phyloP scores from a whole-genome alignment of 1,140 invertebrate genomes.

The Drosophila neocordata region DNA sequence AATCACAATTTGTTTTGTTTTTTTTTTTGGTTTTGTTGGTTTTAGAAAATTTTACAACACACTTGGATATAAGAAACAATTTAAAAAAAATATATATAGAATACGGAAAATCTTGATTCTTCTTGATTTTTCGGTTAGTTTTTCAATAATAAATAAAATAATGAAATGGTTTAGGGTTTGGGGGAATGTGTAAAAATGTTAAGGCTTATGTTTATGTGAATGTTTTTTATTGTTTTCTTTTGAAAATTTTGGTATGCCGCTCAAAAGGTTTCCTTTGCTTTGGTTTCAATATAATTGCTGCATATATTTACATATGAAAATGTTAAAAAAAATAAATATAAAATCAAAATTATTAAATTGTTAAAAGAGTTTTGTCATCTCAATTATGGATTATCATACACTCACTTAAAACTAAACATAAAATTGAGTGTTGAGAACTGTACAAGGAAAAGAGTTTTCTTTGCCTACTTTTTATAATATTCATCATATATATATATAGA shows the following conservation, averaged over 20 bases:
- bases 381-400: no score
- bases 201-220: neutral
- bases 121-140: neutral
- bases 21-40: conserved; percentile 17
- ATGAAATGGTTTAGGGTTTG: neutral
- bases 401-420: neutral
- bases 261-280: conserved; percentile 32
- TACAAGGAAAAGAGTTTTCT: neutral
- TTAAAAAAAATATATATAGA: conserved; percentile 11
- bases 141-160: neutral
- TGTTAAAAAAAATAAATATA: neutral
- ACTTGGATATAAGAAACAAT: conserved; percentile 30
- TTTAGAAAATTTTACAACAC: conserved; percentile 44
- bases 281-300: conserved; percentile 22
- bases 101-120: neutral
- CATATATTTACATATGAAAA: conserved; percentile 6
- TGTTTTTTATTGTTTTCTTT: neutral
- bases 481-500: conserved; percentile 11
- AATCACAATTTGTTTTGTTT: conserved; percentile 61
- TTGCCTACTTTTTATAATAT: neutral
- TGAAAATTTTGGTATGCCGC: conserved; percentile 14
- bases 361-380: neutral
- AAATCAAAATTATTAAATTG: neutral
- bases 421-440: neutral
- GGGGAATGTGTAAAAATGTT: neutral